Conservation (phyloP, 2,888 invertebrate species). For the Acleris laterana region DNA sequence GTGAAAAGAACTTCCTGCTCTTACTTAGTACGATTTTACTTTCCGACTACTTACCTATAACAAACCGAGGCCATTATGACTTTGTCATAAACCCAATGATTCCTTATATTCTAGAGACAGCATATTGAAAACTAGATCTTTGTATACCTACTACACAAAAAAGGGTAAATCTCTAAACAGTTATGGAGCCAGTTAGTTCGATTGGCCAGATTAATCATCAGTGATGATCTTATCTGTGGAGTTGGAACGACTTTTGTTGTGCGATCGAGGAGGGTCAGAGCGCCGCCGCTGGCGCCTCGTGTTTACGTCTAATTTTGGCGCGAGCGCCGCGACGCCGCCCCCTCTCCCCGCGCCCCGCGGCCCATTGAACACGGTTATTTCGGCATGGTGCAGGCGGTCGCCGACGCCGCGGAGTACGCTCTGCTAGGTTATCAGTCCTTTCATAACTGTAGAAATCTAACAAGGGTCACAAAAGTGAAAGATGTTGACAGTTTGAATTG, state of each 20-base stretch:
- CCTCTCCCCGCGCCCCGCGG: constrained; percentile 64
- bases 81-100: too few relatives aligned
- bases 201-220: not conserved
- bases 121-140: too few relatives aligned
- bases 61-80: too few relatives aligned
- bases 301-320: constrained; percentile 84
- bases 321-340: constrained; percentile 76
- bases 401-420: constrained; percentile 42
- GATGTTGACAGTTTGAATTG: not conserved
- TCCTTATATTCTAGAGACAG: too few relatives aligned
- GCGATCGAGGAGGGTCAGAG: constrained; percentile 37
- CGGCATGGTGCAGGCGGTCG: constrained; percentile 63
- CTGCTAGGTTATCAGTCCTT: constrained; percentile 24
- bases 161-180: too few relatives aligned
- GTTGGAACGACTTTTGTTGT: constrained; percentile 25
- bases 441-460: constrained; percentile 17
- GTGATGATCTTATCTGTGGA: not conserved
- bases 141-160: too few relatives aligned
- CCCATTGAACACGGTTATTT: constrained; percentile 82
- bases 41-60: too few relatives aligned
- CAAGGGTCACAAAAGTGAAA: not conserved
- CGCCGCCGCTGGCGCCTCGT: constrained; percentile 76
- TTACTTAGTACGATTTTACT: too few relatives aligned
- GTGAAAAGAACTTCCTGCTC: too few relatives aligned
- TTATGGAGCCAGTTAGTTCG: not conserved